Base-by-base conservation (phyloP, 2,113 vertebrate genomes). In the Sisor rabdophorus region DNA sequence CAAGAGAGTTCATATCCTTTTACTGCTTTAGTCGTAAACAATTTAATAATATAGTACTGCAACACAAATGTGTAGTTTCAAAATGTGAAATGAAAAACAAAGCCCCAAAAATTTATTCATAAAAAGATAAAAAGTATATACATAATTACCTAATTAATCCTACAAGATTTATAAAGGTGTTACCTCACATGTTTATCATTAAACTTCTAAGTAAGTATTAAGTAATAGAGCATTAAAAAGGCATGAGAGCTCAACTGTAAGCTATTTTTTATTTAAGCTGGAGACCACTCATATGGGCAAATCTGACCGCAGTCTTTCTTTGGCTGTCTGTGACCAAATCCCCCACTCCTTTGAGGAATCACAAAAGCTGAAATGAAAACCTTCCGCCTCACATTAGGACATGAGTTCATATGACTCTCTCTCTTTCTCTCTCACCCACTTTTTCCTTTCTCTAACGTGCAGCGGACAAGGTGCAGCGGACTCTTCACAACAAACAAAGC, bases 301-400 rank as follows among this genome's bases (percentile, higher is more conserved):
- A 84, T 84, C 75, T 61, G 79, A 84, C 84, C 77, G 77, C 67
- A 79, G 73, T 75, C 73, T 80, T 61, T 48, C 79, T 75, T 40
- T 52, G 75, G 69, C 54, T 77, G 54, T 81, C 81, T 81, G 82
- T 77, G 81, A 80, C 61, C 81, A 24, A 67, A 50, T 44, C 73
- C 54, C 76, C 75, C n/a, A n/a, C 71, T 44, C 73, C 71, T 87
- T 81, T 82, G 74, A 87, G 84, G 84, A 71, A 60, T 61, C 78
- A 84, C 65, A 86, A 83, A 71, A 72, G 64, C 79, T 71, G 84
- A 85, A 87, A 90, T 90, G 47, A 88, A 87, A 90, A 86, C 87
- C 88, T 87, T 90, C 86, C 86, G 80, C 78, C 67, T 60, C 79
- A 87, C 81, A 77, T 63, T 52, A 79, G 85, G 83, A 88, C 84